Percentiles rank a stretch among this genome's conserved stretches.
These are phyloP conservation scores for Hypercompe scribonia DNA, from an alignment of 2,888 invertebrate genomes.

Conservation along the genomic window DNA sequence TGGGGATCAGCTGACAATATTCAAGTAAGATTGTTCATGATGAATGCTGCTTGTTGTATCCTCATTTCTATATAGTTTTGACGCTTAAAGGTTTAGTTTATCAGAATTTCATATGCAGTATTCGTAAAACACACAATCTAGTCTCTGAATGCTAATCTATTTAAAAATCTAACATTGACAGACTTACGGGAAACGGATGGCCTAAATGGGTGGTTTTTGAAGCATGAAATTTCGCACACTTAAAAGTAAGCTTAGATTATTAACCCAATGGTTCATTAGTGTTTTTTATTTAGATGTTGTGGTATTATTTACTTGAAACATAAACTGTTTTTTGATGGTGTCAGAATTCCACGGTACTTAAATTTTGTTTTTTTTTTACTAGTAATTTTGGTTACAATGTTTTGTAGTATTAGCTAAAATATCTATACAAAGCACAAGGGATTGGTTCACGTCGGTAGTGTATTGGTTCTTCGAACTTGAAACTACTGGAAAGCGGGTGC, in stretches of 20 bases:
- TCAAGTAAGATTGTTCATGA: slow-evolving; percentile 78
- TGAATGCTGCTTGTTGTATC: background rate
- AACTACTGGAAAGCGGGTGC: background rate
- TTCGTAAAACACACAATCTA: background rate
- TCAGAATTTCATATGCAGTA: background rate
- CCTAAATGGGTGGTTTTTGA: background rate
- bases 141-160: background rate
- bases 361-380: background rate
- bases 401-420: no score
- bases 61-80: background rate
- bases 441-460: background rate
- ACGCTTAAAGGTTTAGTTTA: background rate
- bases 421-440: no score
- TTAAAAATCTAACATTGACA: background rate
- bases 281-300: background rate
- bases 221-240: slow-evolving; percentile 1
- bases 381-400: background rate
- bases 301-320: background rate
- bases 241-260: background rate
- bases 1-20: slow-evolving; percentile 97
- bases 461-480: background rate
- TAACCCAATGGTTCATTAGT: background rate
- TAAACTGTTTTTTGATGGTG: background rate
- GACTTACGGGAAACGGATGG: background rate
- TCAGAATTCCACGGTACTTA: background rate